Base-by-base conservation (phyloP, 1,140 invertebrate species). In the Polypedilum vanderplanki region DNA sequence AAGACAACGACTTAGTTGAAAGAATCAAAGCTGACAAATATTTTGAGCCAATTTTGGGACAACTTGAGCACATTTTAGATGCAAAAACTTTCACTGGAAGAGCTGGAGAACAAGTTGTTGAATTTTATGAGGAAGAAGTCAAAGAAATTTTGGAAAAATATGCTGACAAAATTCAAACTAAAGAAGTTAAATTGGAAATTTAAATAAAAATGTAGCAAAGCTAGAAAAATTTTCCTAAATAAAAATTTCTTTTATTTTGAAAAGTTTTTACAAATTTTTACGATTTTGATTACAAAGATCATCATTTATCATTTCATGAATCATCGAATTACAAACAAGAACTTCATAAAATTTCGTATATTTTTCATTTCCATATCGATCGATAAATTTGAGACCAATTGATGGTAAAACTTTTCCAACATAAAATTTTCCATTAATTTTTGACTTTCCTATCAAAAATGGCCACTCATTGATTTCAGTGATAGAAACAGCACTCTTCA, bases 1-100 rank as follows among this genome's bases (percentile, higher is more conserved):
- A 87, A 75, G 93, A 97, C 78, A 98, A 98, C 81, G 95, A 98
- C 84, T 85, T 99, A 18, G 88, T 98, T 22, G 88, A 93, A 0
- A 86, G 95, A 67, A 90, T 98, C 12, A 88, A 87, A 75, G 87
- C 85, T 0, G 90, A 93, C 82, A 75, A 85, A 1, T 98, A 98
- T 81, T 99, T 99, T 82, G 80, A 84, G 8, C 93, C 94, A 0
- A 96, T 99, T 76, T 83, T 94, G 17, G 78, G 83, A 73, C 86
- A 94, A 67, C 79, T 98, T 24, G 89, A 92, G 40, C 78, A 81
- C 8, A 88, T 98, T 57, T 80, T 98, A 73, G 90, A 98, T 80
- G 90, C 96, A 0, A 84, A 83, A 3, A 95, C 93, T 0, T 99
- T 98, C 79, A 90, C 92, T 77, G 97, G 97, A 7, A 85, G 95